These are phyloP conservation scores for Campoplex capitator DNA, from an alignment of 2,888 invertebrate species.

Conservation along the genomic window DNA sequence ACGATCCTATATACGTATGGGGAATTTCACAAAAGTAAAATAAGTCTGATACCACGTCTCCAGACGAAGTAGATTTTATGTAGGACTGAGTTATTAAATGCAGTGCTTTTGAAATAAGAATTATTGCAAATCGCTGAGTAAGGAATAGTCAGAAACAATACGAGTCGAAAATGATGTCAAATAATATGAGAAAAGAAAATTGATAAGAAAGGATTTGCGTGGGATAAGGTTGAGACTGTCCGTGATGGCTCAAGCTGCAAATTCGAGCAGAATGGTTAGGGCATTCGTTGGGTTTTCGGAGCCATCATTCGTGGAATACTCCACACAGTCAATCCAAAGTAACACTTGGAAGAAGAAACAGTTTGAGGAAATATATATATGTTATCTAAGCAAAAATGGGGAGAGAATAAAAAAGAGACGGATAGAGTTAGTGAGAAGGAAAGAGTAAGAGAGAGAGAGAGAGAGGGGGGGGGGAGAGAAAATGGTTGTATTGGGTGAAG, in stretches of 20 bases:
- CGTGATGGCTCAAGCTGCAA: neutral
- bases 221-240: neutral
- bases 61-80: neutral
- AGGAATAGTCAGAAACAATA: neutral
- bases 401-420: neutral
- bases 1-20: neutral
- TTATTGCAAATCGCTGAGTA: neutral
- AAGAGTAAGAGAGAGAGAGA: neutral
- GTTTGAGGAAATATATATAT: constrained; percentile 23
- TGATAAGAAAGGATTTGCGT: neutral
- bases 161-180: neutral
- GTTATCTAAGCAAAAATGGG: constrained; percentile 3
- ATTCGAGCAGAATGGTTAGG: neutral
- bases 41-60: neutral
- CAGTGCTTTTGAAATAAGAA: neutral
- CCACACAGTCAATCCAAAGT: constrained; percentile 6
- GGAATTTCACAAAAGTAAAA: neutral
- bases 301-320: constrained; percentile 1
- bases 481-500: constrained; percentile 56
- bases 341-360: neutral
- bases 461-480: constrained; percentile 7
- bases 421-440: constrained; percentile 18
- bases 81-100: neutral
- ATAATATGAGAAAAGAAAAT: neutral
- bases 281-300: neutral